These are phyloP conservation scores for Hiodon tergisus DNA, from an alignment of 2,113 vertebrate species.

Conservation along the genomic window DNA sequence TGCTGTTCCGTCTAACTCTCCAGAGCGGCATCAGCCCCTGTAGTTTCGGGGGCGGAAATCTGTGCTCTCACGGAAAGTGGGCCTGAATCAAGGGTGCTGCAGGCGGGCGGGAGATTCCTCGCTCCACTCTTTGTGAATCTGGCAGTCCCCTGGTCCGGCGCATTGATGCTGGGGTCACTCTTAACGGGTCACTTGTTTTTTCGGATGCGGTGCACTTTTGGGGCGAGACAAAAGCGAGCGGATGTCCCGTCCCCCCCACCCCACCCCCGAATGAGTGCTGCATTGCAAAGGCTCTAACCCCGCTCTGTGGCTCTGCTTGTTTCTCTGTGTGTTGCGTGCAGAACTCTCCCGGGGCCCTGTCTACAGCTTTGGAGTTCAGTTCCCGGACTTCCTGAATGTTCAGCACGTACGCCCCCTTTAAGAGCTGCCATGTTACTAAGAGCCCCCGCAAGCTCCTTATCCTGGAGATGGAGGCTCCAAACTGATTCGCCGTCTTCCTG, in stretches of 20 bases:
- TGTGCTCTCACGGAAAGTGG: background rate
- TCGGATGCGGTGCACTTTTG: background rate
- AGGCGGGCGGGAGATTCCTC: background rate
- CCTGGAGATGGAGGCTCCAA: too few relatives aligned
- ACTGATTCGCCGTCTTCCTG: background rate
- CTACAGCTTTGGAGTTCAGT: background rate
- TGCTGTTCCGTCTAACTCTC: background rate
- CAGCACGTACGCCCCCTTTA: background rate
- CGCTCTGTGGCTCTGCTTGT: background rate
- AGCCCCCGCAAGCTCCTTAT: background rate
- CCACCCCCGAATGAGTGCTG: constrained; percentile 18
- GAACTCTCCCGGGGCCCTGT: background rate
- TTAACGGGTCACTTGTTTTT: background rate
- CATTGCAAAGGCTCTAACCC: background rate
- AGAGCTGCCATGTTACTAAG: background rate
- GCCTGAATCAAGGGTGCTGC: background rate
- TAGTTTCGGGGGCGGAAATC: background rate
- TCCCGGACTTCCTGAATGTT: background rate
- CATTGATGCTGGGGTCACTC: background rate
- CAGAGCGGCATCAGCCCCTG: background rate
- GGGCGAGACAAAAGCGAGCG: background rate
- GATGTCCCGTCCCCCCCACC: too few relatives aligned
- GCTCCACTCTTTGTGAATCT: constrained; percentile 6
- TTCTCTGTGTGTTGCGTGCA: background rate
- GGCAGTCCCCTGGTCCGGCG: background rate